Evolutionary conservation across 2,888 invertebrate species (phyloP).

Genomic region (Crepidodera aurea): DNA sequence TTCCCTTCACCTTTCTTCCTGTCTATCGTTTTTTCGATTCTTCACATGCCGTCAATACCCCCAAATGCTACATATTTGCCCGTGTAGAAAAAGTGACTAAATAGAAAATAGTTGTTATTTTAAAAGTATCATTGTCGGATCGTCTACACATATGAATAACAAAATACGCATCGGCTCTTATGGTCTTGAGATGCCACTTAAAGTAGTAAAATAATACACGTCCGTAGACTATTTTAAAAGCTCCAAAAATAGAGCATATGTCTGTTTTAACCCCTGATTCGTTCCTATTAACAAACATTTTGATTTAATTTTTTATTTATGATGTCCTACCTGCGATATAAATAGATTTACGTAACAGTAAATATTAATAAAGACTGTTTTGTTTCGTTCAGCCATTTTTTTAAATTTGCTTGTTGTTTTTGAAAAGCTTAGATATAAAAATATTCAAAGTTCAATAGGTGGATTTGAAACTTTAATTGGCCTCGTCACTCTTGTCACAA

Average conservation of each 20-base stretch:
- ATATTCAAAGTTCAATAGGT: too few species aligned
- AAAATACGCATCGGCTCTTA: constrained; percentile 33
- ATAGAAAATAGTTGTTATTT: constrained; percentile 32
- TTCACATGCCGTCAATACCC: neutral
- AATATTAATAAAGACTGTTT: constrained; percentile 15
- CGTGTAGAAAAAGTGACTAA: constrained; percentile 19
- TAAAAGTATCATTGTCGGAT: constrained; percentile 32
- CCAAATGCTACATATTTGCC: constrained; percentile 19
- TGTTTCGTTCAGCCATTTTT: too few species aligned
- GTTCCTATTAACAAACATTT: constrained; percentile 19
- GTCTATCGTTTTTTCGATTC: neutral
- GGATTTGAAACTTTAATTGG: too few species aligned
- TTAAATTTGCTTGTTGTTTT: too few species aligned
- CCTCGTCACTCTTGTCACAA: too few species aligned
- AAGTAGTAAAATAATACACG: constrained; percentile 47
- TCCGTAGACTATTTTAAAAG: constrained; percentile 58
- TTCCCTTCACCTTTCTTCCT: constrained; percentile 1
- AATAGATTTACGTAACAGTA: constrained; percentile 19
- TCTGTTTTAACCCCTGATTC: constrained; percentile 47
- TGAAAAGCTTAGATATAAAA: too few species aligned
- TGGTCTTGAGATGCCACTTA: constrained; percentile 41
- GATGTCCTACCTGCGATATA: constrained; percentile 20
- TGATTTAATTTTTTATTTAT: constrained; percentile 29
- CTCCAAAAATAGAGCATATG: constrained; percentile 57
- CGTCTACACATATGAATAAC: constrained; percentile 34